Conservation (phyloP, 2,797 vertebrate genomes). For the Hapalemur alaotrensis region DNA sequence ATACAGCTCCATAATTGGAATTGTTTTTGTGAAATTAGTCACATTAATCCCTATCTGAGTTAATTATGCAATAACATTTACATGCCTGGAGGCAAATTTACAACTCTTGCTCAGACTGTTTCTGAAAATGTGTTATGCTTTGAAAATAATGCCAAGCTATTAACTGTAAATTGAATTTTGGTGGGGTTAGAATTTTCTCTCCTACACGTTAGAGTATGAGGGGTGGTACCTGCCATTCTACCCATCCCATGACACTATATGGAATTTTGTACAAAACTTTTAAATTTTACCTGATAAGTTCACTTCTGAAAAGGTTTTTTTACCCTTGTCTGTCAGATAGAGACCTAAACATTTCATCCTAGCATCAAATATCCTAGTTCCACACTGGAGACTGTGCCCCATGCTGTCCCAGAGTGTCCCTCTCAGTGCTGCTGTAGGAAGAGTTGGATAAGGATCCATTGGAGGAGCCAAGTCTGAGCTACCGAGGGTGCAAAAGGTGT, state of each 20-base stretch:
- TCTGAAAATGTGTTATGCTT: conserved; percentile 47
- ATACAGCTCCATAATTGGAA: conserved; percentile 61
- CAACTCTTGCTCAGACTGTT: conserved; percentile 41
- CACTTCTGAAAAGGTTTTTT: not conserved
- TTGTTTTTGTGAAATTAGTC: conserved; percentile 70
- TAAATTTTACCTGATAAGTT: not conserved
- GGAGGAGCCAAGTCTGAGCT: not conserved
- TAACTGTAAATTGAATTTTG: conserved; percentile 27
- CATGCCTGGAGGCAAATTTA: conserved; percentile 68
- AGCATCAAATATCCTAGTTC: not conserved
- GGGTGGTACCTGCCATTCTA: not conserved
- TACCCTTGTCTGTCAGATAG: not conserved
- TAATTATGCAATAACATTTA: conserved; percentile 80
- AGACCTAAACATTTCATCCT: not conserved
- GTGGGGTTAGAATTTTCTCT: not conserved
- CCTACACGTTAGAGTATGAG: not conserved
- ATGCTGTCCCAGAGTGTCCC: not conserved
- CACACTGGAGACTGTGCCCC: not conserved
- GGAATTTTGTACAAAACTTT: not conserved
- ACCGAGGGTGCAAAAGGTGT: not conserved
- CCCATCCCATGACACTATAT: not conserved
- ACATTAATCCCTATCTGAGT: conserved; percentile 64
- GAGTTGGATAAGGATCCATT: not conserved
- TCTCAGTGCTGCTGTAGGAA: not conserved
- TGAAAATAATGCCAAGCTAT: conserved; percentile 33